Base-by-base conservation (phyloP, 2,888 invertebrate species). In the Tiphia femorata region DNA sequence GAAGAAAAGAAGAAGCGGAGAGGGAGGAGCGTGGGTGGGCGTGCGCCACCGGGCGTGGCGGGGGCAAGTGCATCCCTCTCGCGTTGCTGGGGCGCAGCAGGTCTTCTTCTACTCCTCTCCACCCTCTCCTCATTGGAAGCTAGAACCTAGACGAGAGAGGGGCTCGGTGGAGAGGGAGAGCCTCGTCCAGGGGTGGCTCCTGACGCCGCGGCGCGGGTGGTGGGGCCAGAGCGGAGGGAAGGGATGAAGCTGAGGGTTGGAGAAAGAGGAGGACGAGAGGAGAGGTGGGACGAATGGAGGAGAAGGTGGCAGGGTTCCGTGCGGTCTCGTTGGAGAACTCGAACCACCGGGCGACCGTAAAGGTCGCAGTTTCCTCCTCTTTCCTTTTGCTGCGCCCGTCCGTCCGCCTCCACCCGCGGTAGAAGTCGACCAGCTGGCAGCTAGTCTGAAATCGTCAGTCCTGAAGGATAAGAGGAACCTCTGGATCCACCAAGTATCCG, bases 321-420 rank as follows among this genome's bases (percentile, higher is more conserved):
- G n/a, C n/a, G 52, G 55, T 62, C 52, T 60, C 49, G 67, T 62
- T 58, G 67, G 68, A 71, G 68, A 69, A 73, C 65, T 62, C 59
- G 60, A 55, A 53, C 42, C 53, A 56, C 50, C 54, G 58, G 57
- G 55, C 64, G 58, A 62, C 53, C 65, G 55, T 68, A 65, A 72
- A 68, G 70, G 68, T 68, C 72, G 68, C 29, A 47, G 58, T 41
- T 55, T 47, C 29, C 29, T 55, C 12, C 16, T 30, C 14, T n/a
- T 2, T 19, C n/a, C 8, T 7, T 16, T 7, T 17, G n/a, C 12
- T 4, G n/a, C 6, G 10, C 25, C 37, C 47, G 27, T 53, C 47
- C 14, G n/a, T 6, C 19, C 25, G 30, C 47, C 35, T 53, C 47
- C 19, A 38, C 37, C n/a, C 49, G 49, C 40, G 41, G 46, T 57